Evolutionary conservation across 2,797 vertebrate species (phyloP).

Genomic region (Pteronotus mesoamericanus): DNA sequence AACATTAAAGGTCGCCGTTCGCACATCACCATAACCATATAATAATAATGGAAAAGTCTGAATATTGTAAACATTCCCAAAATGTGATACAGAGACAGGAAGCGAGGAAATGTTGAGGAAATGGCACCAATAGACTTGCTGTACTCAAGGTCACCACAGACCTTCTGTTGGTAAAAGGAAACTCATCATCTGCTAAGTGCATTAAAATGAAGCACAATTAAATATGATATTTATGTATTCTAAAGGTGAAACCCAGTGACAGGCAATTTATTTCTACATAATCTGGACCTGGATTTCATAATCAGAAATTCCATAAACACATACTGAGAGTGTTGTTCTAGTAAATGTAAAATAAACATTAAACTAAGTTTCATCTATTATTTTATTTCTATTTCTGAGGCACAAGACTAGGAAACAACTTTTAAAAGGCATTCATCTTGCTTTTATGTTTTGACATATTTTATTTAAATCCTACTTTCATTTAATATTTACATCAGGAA

Average conservation of each 20-base stretch:
- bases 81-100: neutral
- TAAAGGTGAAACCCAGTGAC: neutral
- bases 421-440: neutral
- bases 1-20: too few relatives aligned
- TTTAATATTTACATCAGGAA: neutral
- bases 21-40: neutral
- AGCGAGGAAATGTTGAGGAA: neutral
- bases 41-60: neutral
- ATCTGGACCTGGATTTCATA: neutral
- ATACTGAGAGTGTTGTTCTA: neutral
- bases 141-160: neutral
- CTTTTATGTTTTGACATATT: neutral
- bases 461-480: neutral
- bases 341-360: neutral
- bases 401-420: neutral
- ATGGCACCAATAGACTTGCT: neutral
- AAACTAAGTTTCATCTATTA: neutral
- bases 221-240: neutral
- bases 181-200: neutral
- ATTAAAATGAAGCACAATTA: neutral
- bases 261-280: neutral
- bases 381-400: neutral
- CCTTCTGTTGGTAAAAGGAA: neutral
- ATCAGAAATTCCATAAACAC: neutral
- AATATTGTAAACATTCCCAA: neutral